Evolutionary conservation across 2,888 invertebrate species (phyloP).

Genomic region (Spicauda simplicius): DNA sequence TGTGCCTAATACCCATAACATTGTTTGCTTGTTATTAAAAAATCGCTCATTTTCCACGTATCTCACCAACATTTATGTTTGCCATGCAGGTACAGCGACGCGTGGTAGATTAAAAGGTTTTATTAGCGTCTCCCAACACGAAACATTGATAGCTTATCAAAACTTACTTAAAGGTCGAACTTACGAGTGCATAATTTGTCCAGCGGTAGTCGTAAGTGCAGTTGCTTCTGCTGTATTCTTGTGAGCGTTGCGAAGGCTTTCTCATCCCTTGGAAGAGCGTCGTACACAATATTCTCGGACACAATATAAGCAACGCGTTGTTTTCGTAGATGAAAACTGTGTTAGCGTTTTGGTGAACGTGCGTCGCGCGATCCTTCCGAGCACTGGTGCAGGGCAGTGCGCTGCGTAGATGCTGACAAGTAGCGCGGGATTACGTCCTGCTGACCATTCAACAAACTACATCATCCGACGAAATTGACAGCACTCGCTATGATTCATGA

Average conservation of each 20-base stretch:
- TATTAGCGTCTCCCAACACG: conserved; percentile 38
- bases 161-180: conserved; percentile 39
- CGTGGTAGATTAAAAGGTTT: conserved; percentile 40
- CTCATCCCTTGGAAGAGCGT: conserved; percentile 55
- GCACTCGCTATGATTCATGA: conserved; percentile 30
- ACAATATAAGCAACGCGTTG: conserved; percentile 5
- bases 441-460: conserved; percentile 48
- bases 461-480: conserved; percentile 37
- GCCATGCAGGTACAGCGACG: conserved; percentile 31
- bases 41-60: conserved; percentile 22
- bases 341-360: conserved; percentile 41
- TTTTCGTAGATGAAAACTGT: conserved; percentile 22
- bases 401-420: conserved; percentile 63
- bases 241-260: conserved; percentile 44
- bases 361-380: conserved; percentile 49
- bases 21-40: conserved; percentile 14
- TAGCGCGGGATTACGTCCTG: conserved; percentile 68
- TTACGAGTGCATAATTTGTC: conserved; percentile 57
- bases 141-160: conserved; percentile 40
- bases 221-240: conserved; percentile 22
- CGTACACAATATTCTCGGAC: conserved; percentile 5
- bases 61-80: conserved; percentile 6
- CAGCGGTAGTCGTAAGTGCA: conserved; percentile 44
- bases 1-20: background rate
- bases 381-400: conserved; percentile 53